These are phyloP conservation scores for Pheosia tremula DNA, from an alignment of 2,888 invertebrate genomes.

Conservation along the genomic window DNA sequence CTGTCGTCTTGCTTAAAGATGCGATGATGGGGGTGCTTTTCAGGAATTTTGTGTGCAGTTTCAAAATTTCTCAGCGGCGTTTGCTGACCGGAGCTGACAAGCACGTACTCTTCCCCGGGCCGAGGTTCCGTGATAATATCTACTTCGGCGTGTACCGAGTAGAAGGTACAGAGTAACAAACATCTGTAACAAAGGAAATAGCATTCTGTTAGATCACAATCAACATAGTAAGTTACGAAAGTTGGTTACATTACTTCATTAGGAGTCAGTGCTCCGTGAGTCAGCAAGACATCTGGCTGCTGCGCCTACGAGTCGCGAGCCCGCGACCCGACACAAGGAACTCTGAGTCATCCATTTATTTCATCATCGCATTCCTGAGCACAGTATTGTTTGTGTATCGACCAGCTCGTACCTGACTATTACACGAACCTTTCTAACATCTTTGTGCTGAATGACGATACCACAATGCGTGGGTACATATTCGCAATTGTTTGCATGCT, in stretches of 20 bases:
- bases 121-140: conserved; percentile 86
- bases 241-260: conserved; percentile 46
- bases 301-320: conserved; percentile 58
- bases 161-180: conserved; percentile 75
- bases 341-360: conserved; percentile 69
- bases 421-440: conserved; percentile 47
- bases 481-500: conserved; percentile 42
- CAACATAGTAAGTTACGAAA: conserved; percentile 53
- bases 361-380: conserved; percentile 61
- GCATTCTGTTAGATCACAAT: conserved; percentile 33
- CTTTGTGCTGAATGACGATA: conserved; percentile 41
- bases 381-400: conserved; percentile 46
- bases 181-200: conserved; percentile 78
- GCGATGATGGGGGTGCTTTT: conserved; percentile 71
- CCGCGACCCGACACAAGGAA: conserved; percentile 52
- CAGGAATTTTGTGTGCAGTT: conserved; percentile 89
- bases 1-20: conserved; percentile 62
- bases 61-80: conserved; percentile 84
- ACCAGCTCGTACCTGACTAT: conserved; percentile 20
- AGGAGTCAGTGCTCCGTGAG: conserved; percentile 65
- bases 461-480: conserved; percentile 37
- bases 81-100: conserved; percentile 83
- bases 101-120: conserved; percentile 87
- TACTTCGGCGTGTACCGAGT: conserved; percentile 77
- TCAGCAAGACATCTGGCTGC: conserved; percentile 71